Conservation (phyloP, 2,113 vertebrate genomes). For the Arenaria interpres region DNA sequence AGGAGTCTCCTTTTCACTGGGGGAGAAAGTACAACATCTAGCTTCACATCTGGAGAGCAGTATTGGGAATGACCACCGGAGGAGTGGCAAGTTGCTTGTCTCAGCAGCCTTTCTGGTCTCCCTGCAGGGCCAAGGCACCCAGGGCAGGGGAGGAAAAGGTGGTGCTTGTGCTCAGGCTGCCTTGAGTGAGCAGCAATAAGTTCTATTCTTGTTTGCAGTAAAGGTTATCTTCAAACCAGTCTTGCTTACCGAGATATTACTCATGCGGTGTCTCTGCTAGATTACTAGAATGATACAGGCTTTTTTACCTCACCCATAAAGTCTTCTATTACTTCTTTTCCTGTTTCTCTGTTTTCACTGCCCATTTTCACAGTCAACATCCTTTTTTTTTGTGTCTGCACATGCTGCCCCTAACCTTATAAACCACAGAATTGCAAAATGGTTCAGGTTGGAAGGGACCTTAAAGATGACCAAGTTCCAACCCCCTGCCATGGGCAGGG, state of each 20-base stretch:
- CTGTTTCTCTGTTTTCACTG: neutral
- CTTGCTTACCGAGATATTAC: neutral
- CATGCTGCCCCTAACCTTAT: neutral
- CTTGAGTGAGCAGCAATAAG: neutral
- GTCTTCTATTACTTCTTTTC: neutral
- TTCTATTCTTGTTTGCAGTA: neutral
- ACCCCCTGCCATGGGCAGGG: too few species aligned
- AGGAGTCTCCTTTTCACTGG: neutral
- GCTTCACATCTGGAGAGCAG: neutral
- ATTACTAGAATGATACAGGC: neutral
- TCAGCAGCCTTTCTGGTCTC: neutral
- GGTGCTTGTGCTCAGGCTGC: neutral
- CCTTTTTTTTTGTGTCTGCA: neutral
- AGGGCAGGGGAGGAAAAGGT: neutral
- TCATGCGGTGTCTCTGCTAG: neutral
- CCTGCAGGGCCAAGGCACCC: neutral
- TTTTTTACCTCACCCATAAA: neutral
- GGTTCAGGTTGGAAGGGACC: too few species aligned
- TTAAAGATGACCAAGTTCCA: too few species aligned
- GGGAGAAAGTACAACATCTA: neutral
- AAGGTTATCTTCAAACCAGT: slow-evolving; percentile 6
- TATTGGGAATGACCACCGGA: neutral
- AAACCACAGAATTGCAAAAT: neutral
- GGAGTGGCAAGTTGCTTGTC: neutral
- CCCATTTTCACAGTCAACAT: neutral